These are phyloP conservation scores for Pelochelys cantorii DNA, from an alignment of 2,797 vertebrate genomes.

Conservation along the genomic window DNA sequence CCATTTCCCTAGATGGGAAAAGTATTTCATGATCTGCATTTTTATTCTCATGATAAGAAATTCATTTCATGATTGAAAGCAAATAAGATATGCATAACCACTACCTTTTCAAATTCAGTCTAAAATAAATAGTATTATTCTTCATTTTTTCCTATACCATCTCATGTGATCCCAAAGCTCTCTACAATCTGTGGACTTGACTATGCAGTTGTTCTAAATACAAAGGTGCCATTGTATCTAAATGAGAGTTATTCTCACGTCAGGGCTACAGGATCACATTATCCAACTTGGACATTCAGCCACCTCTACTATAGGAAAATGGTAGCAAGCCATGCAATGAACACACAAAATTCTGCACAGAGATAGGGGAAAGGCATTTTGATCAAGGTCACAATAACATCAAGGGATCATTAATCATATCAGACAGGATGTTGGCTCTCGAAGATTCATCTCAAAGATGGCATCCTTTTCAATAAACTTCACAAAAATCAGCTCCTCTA, in stretches of 20 bases:
- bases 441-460: neutral
- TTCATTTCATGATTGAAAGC: neutral
- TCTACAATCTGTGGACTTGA: neutral
- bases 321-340: neutral
- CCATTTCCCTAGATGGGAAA: neutral
- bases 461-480: neutral
- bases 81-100: neutral
- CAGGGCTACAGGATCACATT: neutral
- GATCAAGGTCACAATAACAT: neutral
- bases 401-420: fast-evolving
- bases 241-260: neutral
- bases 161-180: neutral
- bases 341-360: fast-evolving
- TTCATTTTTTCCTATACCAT: neutral
- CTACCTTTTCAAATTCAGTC: neutral
- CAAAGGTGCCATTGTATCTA: neutral
- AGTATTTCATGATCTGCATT: neutral
- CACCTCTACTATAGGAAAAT: neutral
- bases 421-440: neutral
- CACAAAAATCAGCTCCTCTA: neutral
- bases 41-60: neutral
- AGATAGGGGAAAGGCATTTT: fast-evolving
- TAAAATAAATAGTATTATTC: neutral
- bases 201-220: neutral
- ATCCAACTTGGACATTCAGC: neutral